These are phyloP conservation scores for Calephelis nemesis DNA, from an alignment of 1,140 invertebrate genomes.

Conservation along the genomic window DNA sequence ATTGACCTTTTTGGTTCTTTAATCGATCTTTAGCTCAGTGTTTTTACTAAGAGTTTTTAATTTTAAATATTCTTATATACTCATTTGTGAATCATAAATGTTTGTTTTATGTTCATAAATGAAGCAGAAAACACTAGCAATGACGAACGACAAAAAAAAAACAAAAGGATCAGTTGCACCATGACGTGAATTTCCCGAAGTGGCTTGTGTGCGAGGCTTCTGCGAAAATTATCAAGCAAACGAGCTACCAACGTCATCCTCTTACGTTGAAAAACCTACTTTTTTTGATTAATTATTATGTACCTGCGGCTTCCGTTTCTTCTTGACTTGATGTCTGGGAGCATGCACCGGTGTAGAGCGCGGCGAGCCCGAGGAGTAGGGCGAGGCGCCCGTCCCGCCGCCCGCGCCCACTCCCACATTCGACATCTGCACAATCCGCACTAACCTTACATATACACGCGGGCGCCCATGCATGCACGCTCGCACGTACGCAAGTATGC, in stretches of 20 bases:
- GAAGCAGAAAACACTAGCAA: too few species aligned
- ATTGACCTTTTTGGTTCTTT: not conserved
- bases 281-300: too few species aligned
- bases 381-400: constrained; percentile 13
- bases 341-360: constrained; percentile 69
- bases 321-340: constrained; percentile 47
- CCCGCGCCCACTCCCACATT: constrained; percentile 15
- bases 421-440: constrained; percentile 21
- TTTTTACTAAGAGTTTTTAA: not conserved
- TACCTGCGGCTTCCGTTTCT: constrained; percentile 66
- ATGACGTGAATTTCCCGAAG: too few species aligned
- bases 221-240: too few species aligned
- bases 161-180: too few species aligned
- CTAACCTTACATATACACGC: not conserved
- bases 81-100: not conserved
- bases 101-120: not conserved
- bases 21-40: too few species aligned
- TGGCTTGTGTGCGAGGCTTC: too few species aligned
- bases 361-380: constrained; percentile 40
- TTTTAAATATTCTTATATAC: too few species aligned
- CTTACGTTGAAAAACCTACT: too few species aligned
- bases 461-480: too few species aligned
- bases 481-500: not conserved
- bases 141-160: too few species aligned
- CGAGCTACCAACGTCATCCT: too few species aligned